A percentile compares a stretch with the other conserved stretches of the same genome.
phyloP scores from a whole-genome alignment of 2,888 invertebrate species.

The Cephus nigrinus region DNA sequence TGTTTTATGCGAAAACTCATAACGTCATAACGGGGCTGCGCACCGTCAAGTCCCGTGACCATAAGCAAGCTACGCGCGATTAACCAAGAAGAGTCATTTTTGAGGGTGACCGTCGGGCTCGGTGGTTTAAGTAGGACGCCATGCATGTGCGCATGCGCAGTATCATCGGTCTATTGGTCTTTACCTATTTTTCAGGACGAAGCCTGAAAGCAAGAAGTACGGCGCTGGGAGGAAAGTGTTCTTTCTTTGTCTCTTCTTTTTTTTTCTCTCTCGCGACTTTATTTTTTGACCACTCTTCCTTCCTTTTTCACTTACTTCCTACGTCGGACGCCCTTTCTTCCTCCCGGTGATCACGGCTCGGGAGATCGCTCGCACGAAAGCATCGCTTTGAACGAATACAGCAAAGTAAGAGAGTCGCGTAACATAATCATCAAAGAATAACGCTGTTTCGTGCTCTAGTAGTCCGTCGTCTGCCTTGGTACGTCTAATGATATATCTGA shows the following conservation, averaged over 20 bases:
- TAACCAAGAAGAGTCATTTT: slow-evolving; percentile 22
- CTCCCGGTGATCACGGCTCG: slow-evolving; percentile 8
- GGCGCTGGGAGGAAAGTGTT: too few species aligned
- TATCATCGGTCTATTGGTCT: not conserved
- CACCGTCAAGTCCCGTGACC: slow-evolving; percentile 15
- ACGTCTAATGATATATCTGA: not conserved
- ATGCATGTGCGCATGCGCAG: too few species aligned
- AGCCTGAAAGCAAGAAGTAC: too few species aligned
- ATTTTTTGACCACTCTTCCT: not conserved
- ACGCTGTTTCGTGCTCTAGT: not conserved
- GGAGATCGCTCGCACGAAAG: not conserved
- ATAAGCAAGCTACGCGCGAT: slow-evolving; percentile 21
- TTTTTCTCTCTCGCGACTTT: slow-evolving; percentile 19
- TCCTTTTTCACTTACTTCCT: slow-evolving; percentile 1
- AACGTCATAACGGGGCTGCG: slow-evolving; percentile 6
- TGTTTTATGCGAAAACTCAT: slow-evolving; percentile 14
- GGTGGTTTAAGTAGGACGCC: not conserved
- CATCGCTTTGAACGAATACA: not conserved
- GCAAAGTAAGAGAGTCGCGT: not conserved
- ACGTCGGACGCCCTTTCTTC: slow-evolving; percentile 5
- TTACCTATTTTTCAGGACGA: not conserved
- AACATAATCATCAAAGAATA: not conserved
- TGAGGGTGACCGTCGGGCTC: slow-evolving; percentile 11
- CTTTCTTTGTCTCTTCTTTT: slow-evolving; percentile 7
- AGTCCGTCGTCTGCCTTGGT: not conserved